Conservation (phyloP, 1,140 invertebrate species). For the Saxidomus purpurata region DNA sequence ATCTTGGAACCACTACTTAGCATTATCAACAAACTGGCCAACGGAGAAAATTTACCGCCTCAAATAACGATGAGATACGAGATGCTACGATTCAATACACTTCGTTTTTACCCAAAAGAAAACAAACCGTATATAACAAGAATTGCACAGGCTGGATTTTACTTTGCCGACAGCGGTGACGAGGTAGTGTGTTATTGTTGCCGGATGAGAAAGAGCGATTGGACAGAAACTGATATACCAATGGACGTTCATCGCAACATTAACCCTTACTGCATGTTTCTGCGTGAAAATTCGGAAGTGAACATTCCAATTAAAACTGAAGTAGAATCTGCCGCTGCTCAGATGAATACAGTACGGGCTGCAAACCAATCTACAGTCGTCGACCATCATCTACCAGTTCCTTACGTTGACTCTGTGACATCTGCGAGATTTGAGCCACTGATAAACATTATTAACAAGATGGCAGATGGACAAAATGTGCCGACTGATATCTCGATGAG, state of each 20-base stretch:
- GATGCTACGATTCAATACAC: slow-evolving; percentile 35
- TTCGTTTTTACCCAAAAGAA: background rate
- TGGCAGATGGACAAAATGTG: too few relatives aligned
- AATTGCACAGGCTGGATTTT: slow-evolving; percentile 53
- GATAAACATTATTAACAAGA: too few relatives aligned
- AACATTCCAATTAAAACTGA: slow-evolving; percentile 9
- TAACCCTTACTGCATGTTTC: slow-evolving; percentile 35
- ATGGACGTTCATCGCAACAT: slow-evolving; percentile 7
- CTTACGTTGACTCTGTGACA: too few relatives aligned
- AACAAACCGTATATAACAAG: slow-evolving; percentile 35
- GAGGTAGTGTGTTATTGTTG: slow-evolving; percentile 57
- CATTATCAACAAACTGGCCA: slow-evolving; percentile 27
- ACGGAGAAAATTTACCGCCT: background rate
- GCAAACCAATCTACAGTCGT: too few relatives aligned
- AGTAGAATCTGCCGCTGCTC: background rate
- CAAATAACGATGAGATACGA: slow-evolving; percentile 45
- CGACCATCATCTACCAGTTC: too few relatives aligned
- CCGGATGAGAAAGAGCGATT: background rate
- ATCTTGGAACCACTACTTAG: background rate
- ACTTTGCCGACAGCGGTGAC: slow-evolving; percentile 23
- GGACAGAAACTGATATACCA: slow-evolving; percentile 14
- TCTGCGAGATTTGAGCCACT: background rate
- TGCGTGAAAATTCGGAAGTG: slow-evolving; percentile 14
- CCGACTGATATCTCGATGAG: too few relatives aligned
- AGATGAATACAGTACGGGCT: too few relatives aligned